phyloP scores from a whole-genome alignment of 2,888 invertebrate species.

The Griposia aprilina region DNA sequence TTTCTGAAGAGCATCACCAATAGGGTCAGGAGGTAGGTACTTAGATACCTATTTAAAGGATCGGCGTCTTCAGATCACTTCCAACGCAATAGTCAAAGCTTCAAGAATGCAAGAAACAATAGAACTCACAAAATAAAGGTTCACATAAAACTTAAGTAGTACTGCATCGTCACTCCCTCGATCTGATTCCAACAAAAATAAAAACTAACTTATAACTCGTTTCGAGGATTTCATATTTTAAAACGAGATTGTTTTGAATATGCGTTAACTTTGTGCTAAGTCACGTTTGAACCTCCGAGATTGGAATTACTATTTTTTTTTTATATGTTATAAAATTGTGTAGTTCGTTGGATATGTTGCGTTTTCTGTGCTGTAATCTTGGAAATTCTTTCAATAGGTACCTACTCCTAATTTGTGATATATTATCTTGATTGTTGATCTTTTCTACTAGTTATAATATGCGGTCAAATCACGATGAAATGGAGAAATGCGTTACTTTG shows the following conservation, averaged over 20 bases:
- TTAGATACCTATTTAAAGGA: no score
- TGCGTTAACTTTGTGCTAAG: conserved; percentile 80
- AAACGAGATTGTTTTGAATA: conserved; percentile 86
- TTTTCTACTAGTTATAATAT: neutral
- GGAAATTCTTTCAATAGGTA: neutral
- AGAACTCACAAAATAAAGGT: conserved; percentile 43
- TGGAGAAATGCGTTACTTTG: neutral
- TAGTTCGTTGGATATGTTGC: neutral
- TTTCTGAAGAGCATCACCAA: neutral
- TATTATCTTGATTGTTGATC: neutral
- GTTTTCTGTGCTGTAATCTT: neutral
- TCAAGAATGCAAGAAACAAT: conserved; percentile 60
- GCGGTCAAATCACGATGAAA: neutral
- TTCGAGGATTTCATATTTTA: conserved; percentile 88
- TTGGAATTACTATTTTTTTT: conserved; percentile 62
- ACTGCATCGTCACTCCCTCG: conserved; percentile 81
- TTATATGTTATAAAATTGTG: conserved; percentile 35
- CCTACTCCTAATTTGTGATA: neutral
- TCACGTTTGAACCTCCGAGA: conserved; percentile 76
- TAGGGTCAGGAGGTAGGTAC: neutral
- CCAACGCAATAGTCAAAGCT: neutral
- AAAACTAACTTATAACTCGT: conserved; percentile 78
- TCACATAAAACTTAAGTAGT: conserved; percentile 65
- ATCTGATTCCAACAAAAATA: conserved; percentile 80
- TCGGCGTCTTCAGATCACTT: no score